Evolutionary conservation across 64 coral and sea anemone genomes (phyloP).

Genomic region (Anthopleura sola): DNA sequence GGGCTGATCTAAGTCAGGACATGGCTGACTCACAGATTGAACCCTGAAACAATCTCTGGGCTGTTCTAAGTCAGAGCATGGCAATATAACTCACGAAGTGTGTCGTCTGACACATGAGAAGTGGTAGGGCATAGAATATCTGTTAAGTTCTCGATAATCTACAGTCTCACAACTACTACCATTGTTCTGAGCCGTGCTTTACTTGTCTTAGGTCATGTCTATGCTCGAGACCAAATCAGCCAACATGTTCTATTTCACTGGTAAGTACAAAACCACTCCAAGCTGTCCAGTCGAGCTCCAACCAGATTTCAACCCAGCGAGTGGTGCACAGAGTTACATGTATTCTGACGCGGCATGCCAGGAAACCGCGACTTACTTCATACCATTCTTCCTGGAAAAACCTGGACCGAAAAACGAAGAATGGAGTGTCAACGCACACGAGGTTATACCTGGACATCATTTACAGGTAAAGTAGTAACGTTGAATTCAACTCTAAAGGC

Average conservation of each 20-base stretch:
- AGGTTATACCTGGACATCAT: conserved; percentile 74
- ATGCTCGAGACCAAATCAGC: conserved; percentile 13
- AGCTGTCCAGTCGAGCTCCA: conserved; percentile 35
- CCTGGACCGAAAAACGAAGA: conserved; percentile 67
- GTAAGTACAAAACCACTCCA: conserved; percentile 50
- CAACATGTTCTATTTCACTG: conserved; percentile 54
- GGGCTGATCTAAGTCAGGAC: no score
- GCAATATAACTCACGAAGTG: no score
- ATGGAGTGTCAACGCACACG: conserved; percentile 50
- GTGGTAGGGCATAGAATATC: no score
- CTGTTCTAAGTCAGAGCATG: no score
- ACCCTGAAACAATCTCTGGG: no score
- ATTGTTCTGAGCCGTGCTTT: background rate
- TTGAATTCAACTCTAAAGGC: background rate
- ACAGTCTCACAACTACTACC: no score
- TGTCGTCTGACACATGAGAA: no score
- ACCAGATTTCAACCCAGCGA: conserved; percentile 54
- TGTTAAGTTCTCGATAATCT: no score
- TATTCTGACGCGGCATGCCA: conserved; percentile 16
- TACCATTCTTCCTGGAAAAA: conserved; percentile 67
- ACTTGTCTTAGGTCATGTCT: conserved; percentile 29
- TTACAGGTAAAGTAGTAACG: conserved; percentile 29
- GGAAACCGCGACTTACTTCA: background rate
- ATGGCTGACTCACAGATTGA: no score
- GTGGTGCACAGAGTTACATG: conserved; percentile 30